Evolutionary conservation across 1,140 invertebrate genomes (phyloP).

Genomic region (Drosophila saltans): DNA sequence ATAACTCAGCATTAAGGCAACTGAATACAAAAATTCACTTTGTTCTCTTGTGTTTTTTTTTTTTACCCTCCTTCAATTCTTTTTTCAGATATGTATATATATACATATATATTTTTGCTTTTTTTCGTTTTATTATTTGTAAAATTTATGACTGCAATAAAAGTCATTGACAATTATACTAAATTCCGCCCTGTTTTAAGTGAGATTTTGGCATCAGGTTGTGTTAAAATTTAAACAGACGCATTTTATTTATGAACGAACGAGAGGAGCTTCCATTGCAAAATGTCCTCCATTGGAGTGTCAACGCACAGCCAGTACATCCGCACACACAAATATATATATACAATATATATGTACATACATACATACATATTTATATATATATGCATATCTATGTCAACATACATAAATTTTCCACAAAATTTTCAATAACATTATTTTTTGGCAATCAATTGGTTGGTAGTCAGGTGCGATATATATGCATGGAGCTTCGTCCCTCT

Average conservation of each 20-base stretch:
- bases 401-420: conserved; percentile 56
- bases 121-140: conserved; percentile 24
- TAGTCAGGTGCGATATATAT: neutral
- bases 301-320: conserved; percentile 41
- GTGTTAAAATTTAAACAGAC: conserved; percentile 51
- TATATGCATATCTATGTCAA: conserved; percentile 7
- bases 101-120: conserved; percentile 28
- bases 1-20: conserved; percentile 71
- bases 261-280: conserved; percentile 20
- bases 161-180: conserved; percentile 70
- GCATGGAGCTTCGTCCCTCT: neutral
- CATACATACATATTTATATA: neutral
- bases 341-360: neutral
- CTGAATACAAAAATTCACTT: conserved; percentile 37
- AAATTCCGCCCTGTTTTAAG: conserved; percentile 56
- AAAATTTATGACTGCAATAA: conserved; percentile 71
- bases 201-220: conserved; percentile 46
- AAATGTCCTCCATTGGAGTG: conserved; percentile 49
- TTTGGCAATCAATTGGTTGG: conserved; percentile 55
- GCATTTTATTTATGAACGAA: conserved; percentile 49
- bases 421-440: conserved; percentile 60
- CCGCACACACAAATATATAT: neutral
- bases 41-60: conserved; percentile 40
- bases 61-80: neutral
- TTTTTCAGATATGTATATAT: neutral